These are phyloP conservation scores for Drosophila ercepeae DNA, from an alignment of 1,140 invertebrate species.

Conservation along the genomic window DNA sequence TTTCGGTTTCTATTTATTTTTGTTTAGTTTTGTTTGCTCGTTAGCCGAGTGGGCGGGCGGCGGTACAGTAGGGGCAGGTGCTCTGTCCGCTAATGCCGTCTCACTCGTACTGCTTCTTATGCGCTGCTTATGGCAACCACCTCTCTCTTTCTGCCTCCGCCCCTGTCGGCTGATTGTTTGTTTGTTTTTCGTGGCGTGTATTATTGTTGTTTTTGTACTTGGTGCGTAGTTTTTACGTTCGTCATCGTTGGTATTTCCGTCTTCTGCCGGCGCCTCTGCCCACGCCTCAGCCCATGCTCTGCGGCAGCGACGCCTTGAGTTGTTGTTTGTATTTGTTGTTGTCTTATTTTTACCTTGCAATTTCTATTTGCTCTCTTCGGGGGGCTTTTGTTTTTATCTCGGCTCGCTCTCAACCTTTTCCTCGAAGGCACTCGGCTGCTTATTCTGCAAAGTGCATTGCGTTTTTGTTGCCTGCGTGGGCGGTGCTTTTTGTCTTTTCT, in stretches of 20 bases:
- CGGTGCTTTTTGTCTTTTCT: constrained; percentile 33
- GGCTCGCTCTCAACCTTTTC: neutral
- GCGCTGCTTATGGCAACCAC: constrained; percentile 1
- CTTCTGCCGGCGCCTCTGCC: constrained; percentile 59
- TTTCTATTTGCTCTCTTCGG: constrained; percentile 49
- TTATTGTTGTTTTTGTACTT: constrained; percentile 71
- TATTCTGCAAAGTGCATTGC: constrained; percentile 62
- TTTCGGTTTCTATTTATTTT: constrained; percentile 65
- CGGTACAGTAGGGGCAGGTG: constrained; percentile 57
- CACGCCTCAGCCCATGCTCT: constrained; percentile 6
- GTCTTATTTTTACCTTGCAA: constrained; percentile 52
- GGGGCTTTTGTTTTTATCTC: constrained; percentile 41
- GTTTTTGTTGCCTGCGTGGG: constrained; percentile 61
- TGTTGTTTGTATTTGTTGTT: constrained; percentile 57
- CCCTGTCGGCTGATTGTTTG: constrained; percentile 59
- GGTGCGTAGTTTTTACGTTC: constrained; percentile 81
- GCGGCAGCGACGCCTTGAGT: constrained; percentile 56
- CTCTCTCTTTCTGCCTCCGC: constrained; percentile 4
- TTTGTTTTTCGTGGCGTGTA: constrained; percentile 80
- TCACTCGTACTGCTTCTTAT: constrained; percentile 22
- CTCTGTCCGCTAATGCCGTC: constrained; percentile 29
- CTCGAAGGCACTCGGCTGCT: constrained; percentile 3
- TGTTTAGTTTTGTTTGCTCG: constrained; percentile 81
- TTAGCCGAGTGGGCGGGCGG: constrained; percentile 44
- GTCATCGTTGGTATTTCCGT: constrained; percentile 81